These are phyloP conservation scores for Equus quagga DNA, from an alignment of 2,113 vertebrate genomes.

Conservation along the genomic window DNA sequence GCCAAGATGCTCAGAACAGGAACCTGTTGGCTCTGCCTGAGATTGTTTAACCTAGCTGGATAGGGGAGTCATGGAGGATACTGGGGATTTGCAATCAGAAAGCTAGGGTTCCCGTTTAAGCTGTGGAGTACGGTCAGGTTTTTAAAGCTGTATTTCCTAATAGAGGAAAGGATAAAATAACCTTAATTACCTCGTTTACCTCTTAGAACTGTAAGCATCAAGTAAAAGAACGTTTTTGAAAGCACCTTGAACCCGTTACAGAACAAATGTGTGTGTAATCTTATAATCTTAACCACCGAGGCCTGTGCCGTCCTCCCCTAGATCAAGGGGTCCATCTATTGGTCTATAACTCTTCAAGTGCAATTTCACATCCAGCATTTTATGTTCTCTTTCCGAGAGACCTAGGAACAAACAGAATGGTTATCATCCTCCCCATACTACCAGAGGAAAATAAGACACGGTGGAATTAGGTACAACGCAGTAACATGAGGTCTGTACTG, in stretches of 20 bases:
- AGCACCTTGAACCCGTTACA: neutral
- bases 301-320: neutral
- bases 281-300: neutral
- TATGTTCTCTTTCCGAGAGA: neutral
- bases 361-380: neutral
- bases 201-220: neutral
- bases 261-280: neutral
- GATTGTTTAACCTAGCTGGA: neutral
- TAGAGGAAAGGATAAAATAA: neutral
- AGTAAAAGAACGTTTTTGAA: slow-evolving; percentile 16
- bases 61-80: neutral
- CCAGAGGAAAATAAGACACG: neutral
- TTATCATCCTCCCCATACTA: neutral
- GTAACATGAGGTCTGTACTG: neutral
- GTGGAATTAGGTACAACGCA: neutral
- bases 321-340: neutral
- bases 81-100: neutral
- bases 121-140: neutral
- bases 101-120: neutral
- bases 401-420: no score
- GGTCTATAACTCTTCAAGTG: neutral
- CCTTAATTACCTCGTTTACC: neutral
- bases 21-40: neutral
- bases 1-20: neutral
- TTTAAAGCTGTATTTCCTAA: neutral